Percentiles rank a stretch among this genome's conserved stretches.
Evolutionary conservation across 2,888 invertebrate genomes (phyloP).

Genomic region (Nymphalis polychloros): DNA sequence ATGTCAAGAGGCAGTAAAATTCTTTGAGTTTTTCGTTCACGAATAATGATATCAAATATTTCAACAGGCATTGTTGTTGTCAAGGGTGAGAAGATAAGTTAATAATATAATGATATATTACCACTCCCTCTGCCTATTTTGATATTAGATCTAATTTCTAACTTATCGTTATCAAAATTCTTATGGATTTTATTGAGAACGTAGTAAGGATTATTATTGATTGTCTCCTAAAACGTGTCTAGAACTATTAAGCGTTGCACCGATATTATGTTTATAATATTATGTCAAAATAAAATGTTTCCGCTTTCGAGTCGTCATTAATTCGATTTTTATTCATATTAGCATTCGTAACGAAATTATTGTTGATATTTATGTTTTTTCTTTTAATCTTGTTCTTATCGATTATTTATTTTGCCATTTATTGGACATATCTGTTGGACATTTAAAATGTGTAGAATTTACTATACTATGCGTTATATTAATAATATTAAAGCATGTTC

Average conservation of each 20-base stretch:
- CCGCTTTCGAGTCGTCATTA: constrained; percentile 66
- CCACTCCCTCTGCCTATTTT: constrained; percentile 65
- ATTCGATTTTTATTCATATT: constrained; percentile 73
- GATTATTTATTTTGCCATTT: neutral
- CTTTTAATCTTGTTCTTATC: neutral
- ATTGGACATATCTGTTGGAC: neutral
- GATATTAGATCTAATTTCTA: constrained; percentile 56
- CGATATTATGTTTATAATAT: constrained; percentile 70
- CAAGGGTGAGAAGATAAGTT: constrained; percentile 81
- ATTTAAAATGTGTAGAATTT: neutral
- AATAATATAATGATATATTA: constrained; percentile 81
- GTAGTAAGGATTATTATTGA: constrained; percentile 43
- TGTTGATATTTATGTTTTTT: constrained; percentile 47
- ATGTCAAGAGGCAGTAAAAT: constrained; percentile 74
- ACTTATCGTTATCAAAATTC: constrained; percentile 42
- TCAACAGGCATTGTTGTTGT: constrained; percentile 78
- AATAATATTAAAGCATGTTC: too few species aligned
- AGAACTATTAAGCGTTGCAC: constrained; percentile 56
- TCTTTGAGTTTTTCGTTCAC: constrained; percentile 54
- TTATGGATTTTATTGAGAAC: constrained; percentile 30
- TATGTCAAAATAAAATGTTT: constrained; percentile 76
- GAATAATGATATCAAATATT: constrained; percentile 78
- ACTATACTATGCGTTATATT: neutral
- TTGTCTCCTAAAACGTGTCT: constrained; percentile 28
- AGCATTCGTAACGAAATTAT: constrained; percentile 53